Evolutionary conservation across 1,140 invertebrate genomes (phyloP).

Genomic region (Trachymyrmex septentrionalis): DNA sequence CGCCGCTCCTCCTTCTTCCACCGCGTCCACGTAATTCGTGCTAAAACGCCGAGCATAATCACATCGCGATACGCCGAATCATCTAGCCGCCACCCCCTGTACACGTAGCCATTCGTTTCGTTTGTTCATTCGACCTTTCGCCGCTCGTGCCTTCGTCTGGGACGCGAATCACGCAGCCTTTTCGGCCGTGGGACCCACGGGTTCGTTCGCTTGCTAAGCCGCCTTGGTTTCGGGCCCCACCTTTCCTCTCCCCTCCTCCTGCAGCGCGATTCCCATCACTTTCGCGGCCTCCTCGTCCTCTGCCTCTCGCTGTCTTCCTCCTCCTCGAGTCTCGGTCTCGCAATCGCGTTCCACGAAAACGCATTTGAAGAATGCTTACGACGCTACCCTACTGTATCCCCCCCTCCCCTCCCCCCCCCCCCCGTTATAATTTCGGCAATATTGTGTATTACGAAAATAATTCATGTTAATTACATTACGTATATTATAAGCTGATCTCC

Average conservation of each 20-base stretch:
- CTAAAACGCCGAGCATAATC: not conserved
- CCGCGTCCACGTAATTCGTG: slow-evolving; percentile 22
- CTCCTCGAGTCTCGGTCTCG: slow-evolving; percentile 34
- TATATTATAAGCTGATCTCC: not conserved
- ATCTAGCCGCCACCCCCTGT: not conserved
- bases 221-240: slow-evolving; percentile 40
- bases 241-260: slow-evolving; percentile 40
- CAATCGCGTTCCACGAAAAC: slow-evolving; percentile 56
- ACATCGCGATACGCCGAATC: slow-evolving; percentile 21
- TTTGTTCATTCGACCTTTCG: slow-evolving; percentile 26
- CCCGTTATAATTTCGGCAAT: not conserved
- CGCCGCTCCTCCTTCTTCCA: not conserved
- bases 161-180: slow-evolving; percentile 81
- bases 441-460: slow-evolving; percentile 5
- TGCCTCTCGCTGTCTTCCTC: slow-evolving; percentile 38
- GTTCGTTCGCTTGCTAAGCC: slow-evolving; percentile 60
- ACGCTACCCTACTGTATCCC: not conserved
- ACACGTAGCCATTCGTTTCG: not conserved
- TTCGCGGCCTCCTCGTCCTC: slow-evolving; percentile 22
- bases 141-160: slow-evolving; percentile 75
- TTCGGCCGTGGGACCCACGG: slow-evolving; percentile 79
- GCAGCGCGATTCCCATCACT: slow-evolving; percentile 48
- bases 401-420: too few species aligned
- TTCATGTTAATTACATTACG: not conserved
- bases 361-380: slow-evolving; percentile 27